Base-by-base conservation (phyloP, 2,113 vertebrate genomes). In the Fregetta grallaria region DNA sequence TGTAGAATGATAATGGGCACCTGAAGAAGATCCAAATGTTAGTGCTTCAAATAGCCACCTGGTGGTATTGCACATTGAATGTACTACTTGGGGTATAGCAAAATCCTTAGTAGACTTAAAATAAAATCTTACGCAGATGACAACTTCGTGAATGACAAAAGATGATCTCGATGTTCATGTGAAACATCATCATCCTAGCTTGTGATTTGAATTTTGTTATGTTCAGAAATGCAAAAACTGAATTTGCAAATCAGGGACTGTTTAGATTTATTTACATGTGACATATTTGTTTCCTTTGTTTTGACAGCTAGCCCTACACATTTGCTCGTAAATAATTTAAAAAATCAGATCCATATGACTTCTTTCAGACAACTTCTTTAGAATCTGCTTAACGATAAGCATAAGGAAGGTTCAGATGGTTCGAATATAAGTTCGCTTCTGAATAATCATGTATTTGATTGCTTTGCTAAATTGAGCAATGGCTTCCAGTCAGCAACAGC, bases 401-500 rank as follows among this genome's bases (percentile, higher is more conserved):
- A 84, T 36, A 84, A 89, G 80, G 90, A 32, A 59, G 47, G 90
- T 87, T 96, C 92, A 84, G 80, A 66, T 95, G 92, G 76, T 84
- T 97, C 0, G 1, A 88, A 45, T 94, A 58, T 10, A 89, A 90
- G 92, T 91, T 84, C 20, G 42, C n/a, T 87, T 86, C 65, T 89
- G 90, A 91, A 87, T 87, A 77, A 81, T 84, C 29, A 14, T 59
- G 36, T 67, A 45, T 82, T 91, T 84, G 89, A 87, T 84, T 81
- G 68, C 80, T 58, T 36, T 77, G 68, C 65, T 87, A 47, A 90
- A 87, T 34, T 53, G 73, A 87, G 87, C 92, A 26, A 26, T 89
- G 84, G 27, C 59, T 94, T 84, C 65, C 77, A 96, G 87, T 94
- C 90, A 87, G 65, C 45, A 77, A 15, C 18, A n/a, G 10, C 45